Evolutionary conservation across 2,797 vertebrate genomes (phyloP).

Genomic region (Danio jaintianensis): DNA sequence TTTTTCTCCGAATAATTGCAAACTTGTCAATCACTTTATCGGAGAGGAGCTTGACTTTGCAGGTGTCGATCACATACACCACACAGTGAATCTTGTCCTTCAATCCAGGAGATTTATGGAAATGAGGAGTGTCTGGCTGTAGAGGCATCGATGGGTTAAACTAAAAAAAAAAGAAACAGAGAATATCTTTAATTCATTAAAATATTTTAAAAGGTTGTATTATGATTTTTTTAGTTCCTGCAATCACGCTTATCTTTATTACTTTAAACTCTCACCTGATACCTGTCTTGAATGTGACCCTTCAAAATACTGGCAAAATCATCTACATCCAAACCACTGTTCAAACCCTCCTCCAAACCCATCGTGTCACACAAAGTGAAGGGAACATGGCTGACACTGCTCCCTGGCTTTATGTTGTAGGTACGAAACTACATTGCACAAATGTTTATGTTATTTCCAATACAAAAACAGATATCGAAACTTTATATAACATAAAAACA

Average conservation of each 20-base stretch:
- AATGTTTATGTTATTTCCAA: not conserved
- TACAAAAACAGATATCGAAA: not conserved
- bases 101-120: slow-evolving; percentile 53
- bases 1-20: slow-evolving; percentile 64
- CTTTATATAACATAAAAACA: not conserved
- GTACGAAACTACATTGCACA: slow-evolving; percentile 70
- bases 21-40: slow-evolving; percentile 70
- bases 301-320: slow-evolving; percentile 73
- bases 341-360: slow-evolving; percentile 73
- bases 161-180: slow-evolving; percentile 52
- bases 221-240: not conserved
- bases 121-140: slow-evolving; percentile 56
- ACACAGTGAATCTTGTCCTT: slow-evolving; percentile 73
- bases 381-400: slow-evolving; percentile 61
- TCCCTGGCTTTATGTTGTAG: slow-evolving; percentile 69
- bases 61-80: slow-evolving; percentile 70
- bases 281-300: slow-evolving; percentile 73
- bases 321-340: slow-evolving; percentile 70
- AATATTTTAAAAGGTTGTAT: no score
- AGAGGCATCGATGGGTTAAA: slow-evolving; percentile 67
- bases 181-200: not conserved
- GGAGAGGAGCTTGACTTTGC: slow-evolving; percentile 66
- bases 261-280: slow-evolving; percentile 58
- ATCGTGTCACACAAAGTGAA: slow-evolving; percentile 78
- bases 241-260: not conserved